Base-by-base conservation (phyloP, 2,888 invertebrate genomes). In the Andrena fulva region DNA sequence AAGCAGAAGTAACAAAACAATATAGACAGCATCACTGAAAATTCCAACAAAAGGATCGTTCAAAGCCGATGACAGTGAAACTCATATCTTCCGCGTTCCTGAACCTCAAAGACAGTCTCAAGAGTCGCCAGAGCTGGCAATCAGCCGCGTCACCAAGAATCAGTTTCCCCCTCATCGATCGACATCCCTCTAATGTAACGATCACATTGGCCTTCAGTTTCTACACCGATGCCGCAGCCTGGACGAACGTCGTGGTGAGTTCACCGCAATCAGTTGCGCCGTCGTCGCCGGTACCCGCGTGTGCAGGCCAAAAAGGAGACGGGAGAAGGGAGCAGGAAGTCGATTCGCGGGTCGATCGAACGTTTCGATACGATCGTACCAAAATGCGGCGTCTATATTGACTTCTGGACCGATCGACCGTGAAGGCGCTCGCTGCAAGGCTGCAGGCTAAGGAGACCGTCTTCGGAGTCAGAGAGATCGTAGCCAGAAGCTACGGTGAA, bases 381-480 rank as follows among this genome's bases (percentile, higher is more conserved):
- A 42, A 50, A 48, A 42, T 33, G n/a, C 62, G 31, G 10, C 62
- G 60, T 73, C 60, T 72, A 69, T 74, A 78, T 82, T 64, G 75
- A 76, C 68, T 78, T 29, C 62, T 70, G 63, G 71, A 42, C 68
- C 71, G 71, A 50, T 64, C 75, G 70, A n/a, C 72, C 69, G 48
- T 73, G 80, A 85, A 83, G 16, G 5, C 16, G 16, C 42, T 42
- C 12, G 42, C 42, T 42, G 42, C 42, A 16, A 16, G 67, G 73
- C 80, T 77, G 63, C 54, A 62, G 75, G 72, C 63, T 72, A 82
- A 76, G 80, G 50, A 80, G 75, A 72, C 31, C 69, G 62, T 82
- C 66, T 63, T 66, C 50, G 62, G 35, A 52, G 60, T 54, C 75
- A 56, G 56, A 56, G 56, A 77, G 78, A 82, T 75, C 60, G 71